Evolutionary conservation across 2,797 vertebrate species (phyloP), one percentile per base, ranked within the genome.

Genomic region (Liasis olivaceus): DNA sequence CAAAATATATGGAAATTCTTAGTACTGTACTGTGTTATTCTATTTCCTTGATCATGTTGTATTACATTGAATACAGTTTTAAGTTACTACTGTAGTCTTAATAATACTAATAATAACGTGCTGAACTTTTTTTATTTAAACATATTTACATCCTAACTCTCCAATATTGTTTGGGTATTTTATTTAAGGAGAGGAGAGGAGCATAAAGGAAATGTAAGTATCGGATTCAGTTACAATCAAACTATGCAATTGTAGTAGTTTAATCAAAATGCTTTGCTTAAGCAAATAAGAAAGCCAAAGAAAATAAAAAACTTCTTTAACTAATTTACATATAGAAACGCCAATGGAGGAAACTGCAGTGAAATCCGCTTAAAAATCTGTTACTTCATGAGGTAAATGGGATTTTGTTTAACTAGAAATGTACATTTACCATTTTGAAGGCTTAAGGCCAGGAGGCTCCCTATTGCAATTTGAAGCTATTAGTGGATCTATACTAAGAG

Each of bases 311-410:
- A 24, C 95, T 97, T 97, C 97, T 95, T 98, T 98, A 98, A 97
- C 96, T 59, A 94, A 72, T 58, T 2, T 93, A 99, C 99, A 0
- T 99, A 99, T 69, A 98, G 98, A 89, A 98, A 98, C 96, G 98
- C 98, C 91, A 97, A 92, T 28, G 98, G 96, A 77, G 98, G 98
- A 59, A 96, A 96, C 95, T 97, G 98, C 93, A 96, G 98, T 94
- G 97, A 97, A 94, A 98, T 98, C 91, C 98, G 98, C 92, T 96
- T 99, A 94, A 99, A 99, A 98, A 99, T 99, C 96, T 99, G 99
- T 96, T 99, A 98, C 96, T 98, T 99, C 95, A 99, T 99, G 98
- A 99, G 99, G 99, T 99, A 98, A 98, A 91, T 89, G 22, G 31
- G 28, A 5, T 93, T 89, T 58, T 92, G 81, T 51, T 88, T 17